These are phyloP conservation scores for Borostomias antarcticus DNA, from an alignment of 2,797 vertebrate species.

Conservation along the genomic window DNA sequence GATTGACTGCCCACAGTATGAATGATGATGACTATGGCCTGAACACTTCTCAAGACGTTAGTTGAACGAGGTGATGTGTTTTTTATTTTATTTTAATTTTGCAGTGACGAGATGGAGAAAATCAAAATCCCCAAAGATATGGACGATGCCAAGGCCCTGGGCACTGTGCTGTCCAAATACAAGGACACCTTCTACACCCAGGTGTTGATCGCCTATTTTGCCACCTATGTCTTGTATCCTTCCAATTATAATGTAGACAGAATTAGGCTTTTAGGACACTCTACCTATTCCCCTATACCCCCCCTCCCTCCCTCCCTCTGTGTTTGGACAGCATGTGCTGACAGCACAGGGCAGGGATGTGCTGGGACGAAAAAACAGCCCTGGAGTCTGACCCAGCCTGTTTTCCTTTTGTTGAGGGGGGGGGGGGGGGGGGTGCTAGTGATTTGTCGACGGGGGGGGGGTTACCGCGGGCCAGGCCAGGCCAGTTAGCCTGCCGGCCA, in stretches of 20 bases:
- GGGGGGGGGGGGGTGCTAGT: too few relatives aligned
- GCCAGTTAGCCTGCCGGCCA: too few relatives aligned
- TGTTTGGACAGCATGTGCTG: background rate
- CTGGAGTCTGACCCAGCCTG: too few relatives aligned
- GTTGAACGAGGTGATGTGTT: background rate
- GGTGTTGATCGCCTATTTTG: conserved; percentile 96
- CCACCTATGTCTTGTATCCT: conserved; percentile 99
- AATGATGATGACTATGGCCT: background rate
- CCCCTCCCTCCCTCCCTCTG: background rate
- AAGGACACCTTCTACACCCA: conserved; percentile 98
- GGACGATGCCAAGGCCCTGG: conserved; percentile 98
- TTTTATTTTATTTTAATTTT: conserved; percentile 21
- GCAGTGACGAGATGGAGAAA: conserved; percentile 91
- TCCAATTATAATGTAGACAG: conserved; percentile 42
- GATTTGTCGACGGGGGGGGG: too few relatives aligned
- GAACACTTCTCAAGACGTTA: background rate
- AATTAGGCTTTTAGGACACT: background rate
- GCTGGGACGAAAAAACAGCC: too few relatives aligned
- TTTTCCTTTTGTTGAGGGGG: too few relatives aligned
- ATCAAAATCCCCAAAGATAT: conserved; percentile 97
- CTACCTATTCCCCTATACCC: too few relatives aligned
- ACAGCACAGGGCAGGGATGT: background rate
- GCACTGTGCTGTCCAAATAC: conserved; percentile 96
- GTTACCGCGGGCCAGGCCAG: too few relatives aligned
- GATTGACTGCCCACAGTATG: too few relatives aligned